These are phyloP conservation scores for Theocolax elegans DNA, from an alignment of 1,140 invertebrate species.

Conservation along the genomic window DNA sequence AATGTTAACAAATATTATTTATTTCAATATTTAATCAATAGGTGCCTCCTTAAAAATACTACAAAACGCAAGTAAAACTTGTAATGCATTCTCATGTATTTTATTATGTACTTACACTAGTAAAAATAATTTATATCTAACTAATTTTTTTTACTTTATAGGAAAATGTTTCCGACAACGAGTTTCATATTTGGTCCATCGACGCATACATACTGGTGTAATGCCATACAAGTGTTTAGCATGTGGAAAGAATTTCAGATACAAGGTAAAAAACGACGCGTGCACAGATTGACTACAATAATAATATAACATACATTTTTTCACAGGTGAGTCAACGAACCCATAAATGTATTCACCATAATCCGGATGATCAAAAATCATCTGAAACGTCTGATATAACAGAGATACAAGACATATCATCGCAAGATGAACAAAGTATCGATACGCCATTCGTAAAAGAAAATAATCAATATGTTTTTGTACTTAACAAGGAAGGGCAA, in stretches of 20 bases:
- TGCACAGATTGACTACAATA: too few species aligned
- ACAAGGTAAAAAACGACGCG: slow-evolving; percentile 73
- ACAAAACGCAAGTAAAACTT: too few species aligned
- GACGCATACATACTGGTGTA: slow-evolving; percentile 83
- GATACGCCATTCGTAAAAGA: slow-evolving; percentile 38
- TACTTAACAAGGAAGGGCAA: slow-evolving; percentile 57
- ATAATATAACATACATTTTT: too few species aligned
- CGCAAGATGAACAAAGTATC: slow-evolving; percentile 5
- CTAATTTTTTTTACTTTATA: too few species aligned
- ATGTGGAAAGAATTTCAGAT: slow-evolving; percentile 85
- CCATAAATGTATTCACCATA: slow-evolving; percentile 81
- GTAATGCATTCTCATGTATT: too few species aligned
- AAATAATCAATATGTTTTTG: slow-evolving; percentile 59
- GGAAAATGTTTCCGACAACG: slow-evolving; percentile 88
- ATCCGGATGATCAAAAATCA: slow-evolving; percentile 68
- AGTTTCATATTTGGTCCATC: slow-evolving; percentile 86
- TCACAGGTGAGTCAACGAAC: slow-evolving; percentile 79
- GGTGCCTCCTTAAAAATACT: too few species aligned
- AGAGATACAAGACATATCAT: slow-evolving; percentile 27
- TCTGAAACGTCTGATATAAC: slow-evolving; percentile 25
- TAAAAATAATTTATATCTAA: too few species aligned
- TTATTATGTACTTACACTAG: too few species aligned
- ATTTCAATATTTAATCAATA: too few species aligned
- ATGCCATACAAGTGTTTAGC: slow-evolving; percentile 86
- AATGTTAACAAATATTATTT: too few species aligned